Base-by-base conservation (phyloP, 2,797 vertebrate genomes). In the Okamejei kenojei region DNA sequence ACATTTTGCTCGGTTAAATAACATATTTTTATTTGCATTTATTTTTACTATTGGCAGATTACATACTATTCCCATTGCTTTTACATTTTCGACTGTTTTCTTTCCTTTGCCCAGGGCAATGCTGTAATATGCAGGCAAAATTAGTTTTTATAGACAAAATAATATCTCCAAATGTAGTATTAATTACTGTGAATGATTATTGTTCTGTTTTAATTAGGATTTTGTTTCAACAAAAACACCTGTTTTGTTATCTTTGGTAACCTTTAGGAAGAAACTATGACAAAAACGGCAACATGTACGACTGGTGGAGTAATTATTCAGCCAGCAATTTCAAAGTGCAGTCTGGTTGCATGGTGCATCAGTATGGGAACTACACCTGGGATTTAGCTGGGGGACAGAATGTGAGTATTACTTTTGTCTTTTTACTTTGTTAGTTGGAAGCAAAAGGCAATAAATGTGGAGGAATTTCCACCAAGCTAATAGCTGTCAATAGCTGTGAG, bases 271-370 rank as follows among this genome's bases (percentile, higher is more conserved):
- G 98, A 77, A 99, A 99, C 96, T 99, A 98, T 78, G 98, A 99
- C 95, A 98, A 98, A 94, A 97, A 99, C 0, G 98, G 99, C 26
- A 99, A 99, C 93, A 98, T 99, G 98, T 94, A 98, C 90, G 98
- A 99, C 94, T 99, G 99, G 99, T 99, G 99, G 98, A 99, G 98
- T 94, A 98, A 98, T 95, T 98, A 97, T 96, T 99, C 98, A 0
- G 97, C 98, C 0, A 96, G 96, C 94, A 97, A 97, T 94, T 99
- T 99, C 95, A 97, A 97, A 94, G 96, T 98, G 74, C 98, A 98
- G 94, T 98, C 98, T 0, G 96, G 97, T 90, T 99, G 99, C 95
- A 98, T 99, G 98, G 96, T 98, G 93, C 96, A 97, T 92, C 98
- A 99, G 93, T 99, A 99, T 0, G 96, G 97, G 68, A 98, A 97